Percentiles rank a stretch among this genome's conserved stretches.
Evolutionary conservation across 1,140 invertebrate genomes (phyloP).

Genomic region (Delia radicum): DNA sequence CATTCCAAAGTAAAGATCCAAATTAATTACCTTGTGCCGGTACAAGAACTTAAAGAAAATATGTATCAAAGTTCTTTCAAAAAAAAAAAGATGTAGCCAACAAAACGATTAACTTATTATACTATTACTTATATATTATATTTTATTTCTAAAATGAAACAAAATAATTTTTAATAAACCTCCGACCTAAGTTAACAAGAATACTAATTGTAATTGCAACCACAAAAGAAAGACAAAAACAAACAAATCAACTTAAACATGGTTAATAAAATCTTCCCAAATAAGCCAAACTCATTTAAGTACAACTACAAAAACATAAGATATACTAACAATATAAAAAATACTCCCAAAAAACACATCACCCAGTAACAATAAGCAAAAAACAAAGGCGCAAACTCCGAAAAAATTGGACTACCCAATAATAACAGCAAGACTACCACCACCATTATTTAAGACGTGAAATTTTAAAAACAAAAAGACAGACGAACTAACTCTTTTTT

Average conservation of each 20-base stretch:
- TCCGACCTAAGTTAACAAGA: background rate
- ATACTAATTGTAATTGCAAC: conserved; percentile 1
- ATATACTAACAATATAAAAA: background rate
- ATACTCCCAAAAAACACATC: background rate
- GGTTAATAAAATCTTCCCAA: background rate
- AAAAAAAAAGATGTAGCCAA: background rate
- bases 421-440: background rate
- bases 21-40: no score
- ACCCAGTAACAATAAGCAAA: background rate
- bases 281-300: background rate
- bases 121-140: no score
- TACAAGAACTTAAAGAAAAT: no score
- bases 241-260: background rate
- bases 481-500: background rate
- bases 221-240: background rate
- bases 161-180: background rate
- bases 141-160: no score
- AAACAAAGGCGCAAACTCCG: background rate
- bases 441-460: conserved; percentile 1
- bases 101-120: background rate
- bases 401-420: background rate
- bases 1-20: no score
- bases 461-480: background rate
- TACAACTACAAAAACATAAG: background rate
- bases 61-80: no score